phyloP scores from a whole-genome alignment of 2,888 invertebrate species.

The Dinocampus coccinellae region DNA sequence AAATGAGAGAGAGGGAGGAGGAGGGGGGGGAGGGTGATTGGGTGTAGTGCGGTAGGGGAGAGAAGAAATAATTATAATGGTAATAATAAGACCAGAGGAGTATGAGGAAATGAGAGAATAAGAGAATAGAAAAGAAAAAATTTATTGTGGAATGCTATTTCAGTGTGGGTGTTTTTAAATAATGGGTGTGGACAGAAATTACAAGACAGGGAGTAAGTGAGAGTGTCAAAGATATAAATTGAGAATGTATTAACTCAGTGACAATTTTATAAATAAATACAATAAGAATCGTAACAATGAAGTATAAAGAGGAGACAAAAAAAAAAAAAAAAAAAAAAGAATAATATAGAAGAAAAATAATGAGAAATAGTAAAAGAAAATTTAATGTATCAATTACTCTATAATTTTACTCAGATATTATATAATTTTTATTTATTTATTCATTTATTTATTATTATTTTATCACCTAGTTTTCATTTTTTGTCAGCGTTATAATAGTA shows the following conservation, averaged over 20 bases:
- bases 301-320: neutral
- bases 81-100: too few species aligned
- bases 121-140: neutral
- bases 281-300: neutral
- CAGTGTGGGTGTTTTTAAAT: constrained; percentile 2
- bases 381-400: too few species aligned
- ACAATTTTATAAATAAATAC: neutral
- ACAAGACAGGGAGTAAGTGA: neutral
- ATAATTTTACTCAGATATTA: too few species aligned
- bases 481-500: neutral
- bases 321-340: neutral
- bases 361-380: too few species aligned
- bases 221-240: neutral
- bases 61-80: too few species aligned
- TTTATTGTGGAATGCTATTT: constrained; percentile 3
- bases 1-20: too few species aligned
- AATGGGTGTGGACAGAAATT: constrained; percentile 2
- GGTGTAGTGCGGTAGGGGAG: too few species aligned
- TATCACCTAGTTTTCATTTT: neutral
- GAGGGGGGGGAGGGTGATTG: too few species aligned
- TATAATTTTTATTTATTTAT: too few species aligned
- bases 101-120: too few species aligned
- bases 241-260: neutral
- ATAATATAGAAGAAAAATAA: too few species aligned
- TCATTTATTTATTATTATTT: too few species aligned